These are phyloP conservation scores for Sympetrum striolatum DNA, from an alignment of 2,888 invertebrate genomes.

Conservation along the genomic window DNA sequence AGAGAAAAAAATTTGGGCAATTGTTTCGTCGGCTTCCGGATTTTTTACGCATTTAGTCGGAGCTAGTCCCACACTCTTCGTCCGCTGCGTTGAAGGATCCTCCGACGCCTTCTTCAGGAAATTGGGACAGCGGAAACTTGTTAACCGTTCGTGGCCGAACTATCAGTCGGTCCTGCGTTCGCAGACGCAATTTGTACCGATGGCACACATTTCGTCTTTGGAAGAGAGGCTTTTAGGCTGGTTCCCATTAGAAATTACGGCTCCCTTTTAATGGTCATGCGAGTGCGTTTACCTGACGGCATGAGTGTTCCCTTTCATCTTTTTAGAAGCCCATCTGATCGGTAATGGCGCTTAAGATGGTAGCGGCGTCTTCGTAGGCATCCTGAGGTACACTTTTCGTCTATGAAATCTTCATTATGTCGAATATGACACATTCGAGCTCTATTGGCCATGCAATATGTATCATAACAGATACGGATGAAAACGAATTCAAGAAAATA, in stretches of 20 bases:
- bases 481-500: too few relatives aligned
- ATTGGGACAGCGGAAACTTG: constrained; percentile 8
- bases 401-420: too few relatives aligned
- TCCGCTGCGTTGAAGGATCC: background rate
- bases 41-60: background rate
- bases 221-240: background rate
- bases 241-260: background rate
- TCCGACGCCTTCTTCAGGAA: background rate
- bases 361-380: too few relatives aligned
- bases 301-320: too few relatives aligned
- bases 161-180: background rate
- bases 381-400: too few relatives aligned
- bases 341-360: too few relatives aligned
- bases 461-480: too few relatives aligned
- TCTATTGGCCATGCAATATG: too few relatives aligned
- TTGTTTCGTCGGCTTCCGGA: background rate
- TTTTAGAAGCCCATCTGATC: too few relatives aligned
- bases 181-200: background rate
- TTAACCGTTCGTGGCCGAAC: background rate
- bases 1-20: background rate
- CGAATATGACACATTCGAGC: too few relatives aligned
- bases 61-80: background rate
- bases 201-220: background rate
- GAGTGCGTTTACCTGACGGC: background rate
- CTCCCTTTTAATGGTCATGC: background rate